Evolutionary conservation across 2,888 invertebrate genomes (phyloP).

Genomic region (Blastobasis lacticolella): DNA sequence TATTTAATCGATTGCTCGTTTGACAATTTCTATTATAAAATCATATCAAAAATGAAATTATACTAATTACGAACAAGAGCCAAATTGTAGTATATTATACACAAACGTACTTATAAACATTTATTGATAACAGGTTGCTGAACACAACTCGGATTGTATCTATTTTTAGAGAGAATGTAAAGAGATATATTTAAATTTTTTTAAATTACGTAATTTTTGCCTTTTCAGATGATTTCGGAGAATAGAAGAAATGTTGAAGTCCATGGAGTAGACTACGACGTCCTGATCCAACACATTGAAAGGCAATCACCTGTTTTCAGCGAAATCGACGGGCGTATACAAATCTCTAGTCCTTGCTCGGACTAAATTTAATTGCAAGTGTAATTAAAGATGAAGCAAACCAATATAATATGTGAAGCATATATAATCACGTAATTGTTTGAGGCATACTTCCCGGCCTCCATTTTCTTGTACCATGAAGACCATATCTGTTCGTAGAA

Average conservation of each 20-base stretch:
- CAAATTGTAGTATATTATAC: too few relatives aligned
- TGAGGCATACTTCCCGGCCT: neutral
- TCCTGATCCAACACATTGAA: slow-evolving; percentile 44
- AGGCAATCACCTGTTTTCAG: slow-evolving; percentile 40
- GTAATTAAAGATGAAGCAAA: too few relatives aligned
- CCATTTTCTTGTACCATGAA: neutral
- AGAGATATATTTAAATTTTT: neutral
- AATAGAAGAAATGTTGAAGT: slow-evolving; percentile 49
- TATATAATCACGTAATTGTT: neutral
- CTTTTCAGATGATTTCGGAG: slow-evolving; percentile 55
- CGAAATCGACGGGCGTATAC: slow-evolving; percentile 47
- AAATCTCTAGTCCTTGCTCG: slow-evolving; percentile 45
- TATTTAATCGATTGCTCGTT: too few relatives aligned
- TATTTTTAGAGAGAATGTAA: too few relatives aligned
- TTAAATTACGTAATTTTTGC: slow-evolving; percentile 4
- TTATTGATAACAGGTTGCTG: too few relatives aligned
- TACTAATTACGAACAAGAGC: too few relatives aligned
- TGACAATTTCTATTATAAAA: too few relatives aligned
- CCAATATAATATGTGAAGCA: too few relatives aligned
- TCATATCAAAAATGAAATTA: too few relatives aligned
- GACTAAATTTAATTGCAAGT: slow-evolving; percentile 14
- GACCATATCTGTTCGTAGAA: too few relatives aligned
- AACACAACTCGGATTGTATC: too few relatives aligned
- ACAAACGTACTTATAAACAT: too few relatives aligned
- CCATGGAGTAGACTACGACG: slow-evolving; percentile 48